Base-by-base conservation (phyloP, 2,113 vertebrate species). In the Rhineura floridana region DNA sequence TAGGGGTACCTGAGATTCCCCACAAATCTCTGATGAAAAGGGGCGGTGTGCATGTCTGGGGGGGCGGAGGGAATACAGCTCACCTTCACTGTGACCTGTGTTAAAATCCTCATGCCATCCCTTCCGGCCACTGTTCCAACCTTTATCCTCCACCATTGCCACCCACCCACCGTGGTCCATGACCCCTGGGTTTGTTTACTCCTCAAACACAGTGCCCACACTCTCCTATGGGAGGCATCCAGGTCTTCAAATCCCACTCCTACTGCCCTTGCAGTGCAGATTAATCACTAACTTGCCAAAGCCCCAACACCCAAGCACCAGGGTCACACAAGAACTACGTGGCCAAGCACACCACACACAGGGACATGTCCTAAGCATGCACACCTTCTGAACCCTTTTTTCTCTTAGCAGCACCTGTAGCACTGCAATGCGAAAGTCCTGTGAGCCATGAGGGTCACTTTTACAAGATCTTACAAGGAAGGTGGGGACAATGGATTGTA, bases 281-380 rank as follows among this genome's bases (percentile, higher is more conserved):
- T 89, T 86, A 86, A 89, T 86, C 88, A 86, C 84, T 89, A 89
- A 89, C 77, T 63, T 28, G 4, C 69, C 67, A 9, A 65, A 65
- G 65, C 76, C 72, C n/a, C n/a, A 42, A 33, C 17, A 65, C 69
- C 11, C 15, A 6, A 13, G 69, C 67, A 44, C 63, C 48, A 9
- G 62, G 83, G 76, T 85, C 88, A 67, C 2, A 1, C 69, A 23
- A 15, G 21, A 70, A 12, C 65, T 30, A 80, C 33, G 10, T 23
- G 82, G 79, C 69, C 39, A 36, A 75, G 69, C 52, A 19, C 39
- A 19, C 52, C 15, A 21, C 10, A 4, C 25, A 23, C 6, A 2
- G 36, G 48, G 25, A n/a, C 63, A n/a, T 25, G 15, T 87, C 46
- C 75, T 12, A 1, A 5, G 2, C 55, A 21, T 62, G 39, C 1